A percentile compares a stretch with the other conserved stretches of the same genome.
Conservation (phyloP, 2,113 vertebrate genomes). For the Poeciliopsis retropinna region DNA sequence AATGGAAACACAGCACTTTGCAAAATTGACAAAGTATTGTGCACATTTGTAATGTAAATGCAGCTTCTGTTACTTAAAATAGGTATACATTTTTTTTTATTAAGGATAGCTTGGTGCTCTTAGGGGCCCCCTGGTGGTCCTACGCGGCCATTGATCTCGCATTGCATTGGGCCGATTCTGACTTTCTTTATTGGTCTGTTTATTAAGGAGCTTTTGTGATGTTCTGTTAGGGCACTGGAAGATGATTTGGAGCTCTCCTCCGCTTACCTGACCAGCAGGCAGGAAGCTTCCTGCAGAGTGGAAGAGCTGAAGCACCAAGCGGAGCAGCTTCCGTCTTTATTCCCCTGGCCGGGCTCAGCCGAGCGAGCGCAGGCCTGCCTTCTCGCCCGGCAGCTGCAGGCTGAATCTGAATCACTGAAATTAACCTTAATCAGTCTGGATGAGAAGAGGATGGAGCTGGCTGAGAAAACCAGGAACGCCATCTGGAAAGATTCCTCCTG, state of each 20-base stretch:
- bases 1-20: no score
- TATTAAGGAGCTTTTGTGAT: not conserved
- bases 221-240: constrained; percentile 4
- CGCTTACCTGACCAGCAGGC: constrained; percentile 11
- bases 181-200: no score
- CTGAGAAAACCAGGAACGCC: not conserved
- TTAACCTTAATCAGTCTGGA: constrained; percentile 13
- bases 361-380: constrained; percentile 16
- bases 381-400: constrained; percentile 13
- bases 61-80: no score
- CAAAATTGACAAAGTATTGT: no score
- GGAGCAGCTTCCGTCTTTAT: constrained; percentile 27
- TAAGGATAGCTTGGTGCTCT: no score
- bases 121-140: no score
- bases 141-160: no score
- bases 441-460: constrained; percentile 20
- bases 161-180: no score
- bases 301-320: constrained; percentile 30
- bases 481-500: constrained; percentile 30
- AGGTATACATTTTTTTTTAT: no score
- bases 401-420: constrained; percentile 22
- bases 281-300: constrained; percentile 7
- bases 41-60: no score
- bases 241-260: constrained; percentile 23
- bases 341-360: constrained; percentile 23